Evolutionary conservation across 2,888 invertebrate species (phyloP), one percentile per base, ranked within the genome.

Genomic region (Drosophila anomalata): DNA sequence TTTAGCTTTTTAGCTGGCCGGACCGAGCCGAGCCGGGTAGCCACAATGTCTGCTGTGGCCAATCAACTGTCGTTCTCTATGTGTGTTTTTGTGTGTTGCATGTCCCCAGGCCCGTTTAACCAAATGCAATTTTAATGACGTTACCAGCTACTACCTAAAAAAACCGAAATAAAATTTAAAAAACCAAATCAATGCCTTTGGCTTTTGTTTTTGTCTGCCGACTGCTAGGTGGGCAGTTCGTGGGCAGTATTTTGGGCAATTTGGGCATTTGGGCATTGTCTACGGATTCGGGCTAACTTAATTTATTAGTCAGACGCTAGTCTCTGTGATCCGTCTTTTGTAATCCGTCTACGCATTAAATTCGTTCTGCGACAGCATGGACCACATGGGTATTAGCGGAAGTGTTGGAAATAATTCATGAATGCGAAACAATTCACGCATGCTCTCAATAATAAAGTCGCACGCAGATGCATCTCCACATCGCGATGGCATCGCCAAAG

Each of bases 121-220:
- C 73, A 79, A 80, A 81, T 84, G 82, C 82, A 82, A 84, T 82
- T 84, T 82, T 82, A 82, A 82, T 82, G 82, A 78, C 82, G 82
- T 78, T 41, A 57, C 50, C 66, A 47, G 57, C 76, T 79, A 74
- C 76, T 69, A 79, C 67, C 76, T 75, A 53, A 62, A 54, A 63
- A 70, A 58, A 58, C 20, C 26, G 17, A 42, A 59, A 52, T 14
- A 53, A 33, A 8, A 44, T 29, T 29, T 22, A 24, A 70, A 77
- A 81, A 61, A 78, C 48, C 66, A 66, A 79, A 78, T 77, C 59
- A 39, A 60, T 53, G 80, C 67, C 61, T 58, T 59, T 48, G 41
- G 56, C 39, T 54, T 70, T 80, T 79, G 77, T 82, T 78, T 75
- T 73, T 84, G 75, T 78, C 69, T 75, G 74, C 66, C 65, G 55